A percentile compares a stretch with the other conserved stretches of the same genome.
Evolutionary conservation across 2,113 vertebrate genomes (phyloP).

Genomic region (Nycticryphes semicollaris): DNA sequence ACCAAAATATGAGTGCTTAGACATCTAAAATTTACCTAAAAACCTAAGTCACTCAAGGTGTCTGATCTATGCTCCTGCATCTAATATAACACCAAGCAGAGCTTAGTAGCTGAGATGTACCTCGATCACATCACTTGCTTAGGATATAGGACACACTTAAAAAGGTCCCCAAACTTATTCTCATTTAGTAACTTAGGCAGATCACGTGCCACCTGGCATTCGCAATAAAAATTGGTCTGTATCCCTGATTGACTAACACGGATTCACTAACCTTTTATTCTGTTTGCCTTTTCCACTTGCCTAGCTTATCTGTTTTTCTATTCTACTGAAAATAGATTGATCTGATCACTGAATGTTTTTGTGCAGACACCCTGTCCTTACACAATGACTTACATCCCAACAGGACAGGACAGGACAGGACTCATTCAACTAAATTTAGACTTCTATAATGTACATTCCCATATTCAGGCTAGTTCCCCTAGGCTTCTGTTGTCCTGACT

Average conservation of each 20-base stretch:
- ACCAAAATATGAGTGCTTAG: background rate
- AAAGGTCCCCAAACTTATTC: background rate
- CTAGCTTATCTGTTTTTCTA: background rate
- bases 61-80: background rate
- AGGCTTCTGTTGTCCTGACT: background rate
- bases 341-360: background rate
- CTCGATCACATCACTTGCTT: background rate
- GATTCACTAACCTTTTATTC: background rate
- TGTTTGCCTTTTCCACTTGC: background rate
- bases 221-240: background rate
- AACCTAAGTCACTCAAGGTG: background rate
- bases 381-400: background rate
- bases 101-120: background rate
- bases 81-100: background rate
- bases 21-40: background rate
- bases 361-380: background rate
- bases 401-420: background rate
- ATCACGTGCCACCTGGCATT: background rate
- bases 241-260: background rate
- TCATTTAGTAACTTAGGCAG: background rate
- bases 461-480: slow-evolving; percentile 48
- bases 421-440: slow-evolving; percentile 3
- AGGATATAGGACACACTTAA: background rate
- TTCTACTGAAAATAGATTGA: background rate
- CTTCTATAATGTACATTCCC: background rate